A percentile compares a stretch with the other conserved stretches of the same genome.
phyloP scores from a whole-genome alignment of 1,140 invertebrate species.

The Conopomorpha cramerella region DNA sequence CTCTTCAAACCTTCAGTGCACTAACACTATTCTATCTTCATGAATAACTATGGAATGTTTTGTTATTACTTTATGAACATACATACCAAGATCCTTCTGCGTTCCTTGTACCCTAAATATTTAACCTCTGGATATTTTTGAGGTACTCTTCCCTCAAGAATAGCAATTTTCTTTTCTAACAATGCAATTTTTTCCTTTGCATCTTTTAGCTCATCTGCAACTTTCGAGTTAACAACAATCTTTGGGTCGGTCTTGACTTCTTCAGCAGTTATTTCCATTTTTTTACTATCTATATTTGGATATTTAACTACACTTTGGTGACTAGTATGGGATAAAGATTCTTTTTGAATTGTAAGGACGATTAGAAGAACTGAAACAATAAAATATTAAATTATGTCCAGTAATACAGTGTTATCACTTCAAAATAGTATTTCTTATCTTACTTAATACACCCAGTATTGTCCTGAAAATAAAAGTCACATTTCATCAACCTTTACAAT shows the following conservation, averaged over 20 bases:
- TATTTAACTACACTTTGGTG: conserved; percentile 22
- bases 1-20: too few relatives aligned
- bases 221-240: conserved; percentile 4
- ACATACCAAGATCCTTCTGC: conserved; percentile 87
- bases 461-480: too few relatives aligned
- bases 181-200: conserved; percentile 67
- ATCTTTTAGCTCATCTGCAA: conserved; percentile 56
- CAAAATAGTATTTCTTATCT: too few relatives aligned
- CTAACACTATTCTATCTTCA: too few relatives aligned
- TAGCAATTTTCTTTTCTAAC: conserved; percentile 72
- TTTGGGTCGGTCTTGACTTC: conserved; percentile 29
- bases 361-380: conserved; percentile 36
- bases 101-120: conserved; percentile 86
- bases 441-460: too few relatives aligned
- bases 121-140: conserved; percentile 90
- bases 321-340: conserved; percentile 18
- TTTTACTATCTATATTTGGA: conserved; percentile 16
- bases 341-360: conserved; percentile 31
- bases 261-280: too few relatives aligned
- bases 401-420: too few relatives aligned
- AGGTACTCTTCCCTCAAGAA: conserved; percentile 72
- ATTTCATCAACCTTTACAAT: too few relatives aligned
- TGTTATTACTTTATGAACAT: too few relatives aligned
- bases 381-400: too few relatives aligned
- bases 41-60: too few relatives aligned